Conservation (phyloP, 2,888 invertebrate genomes). For the Octonoba sinensis region DNA sequence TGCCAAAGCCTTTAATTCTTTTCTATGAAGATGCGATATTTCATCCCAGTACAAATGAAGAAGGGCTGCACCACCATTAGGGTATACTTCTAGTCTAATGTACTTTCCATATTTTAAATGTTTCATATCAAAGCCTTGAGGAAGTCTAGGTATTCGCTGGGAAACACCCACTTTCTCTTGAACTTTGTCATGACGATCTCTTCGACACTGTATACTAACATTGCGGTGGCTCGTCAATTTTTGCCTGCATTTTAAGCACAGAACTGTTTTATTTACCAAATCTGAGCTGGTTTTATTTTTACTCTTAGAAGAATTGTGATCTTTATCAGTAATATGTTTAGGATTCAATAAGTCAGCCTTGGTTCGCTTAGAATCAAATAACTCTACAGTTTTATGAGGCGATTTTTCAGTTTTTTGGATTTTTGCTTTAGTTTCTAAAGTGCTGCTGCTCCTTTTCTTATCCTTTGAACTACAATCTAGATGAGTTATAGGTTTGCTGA, state of each 20-base stretch:
- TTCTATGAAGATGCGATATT: slow-evolving; percentile 78
- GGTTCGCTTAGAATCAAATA: neutral
- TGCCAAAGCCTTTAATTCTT: slow-evolving; percentile 83
- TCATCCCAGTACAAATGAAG: slow-evolving; percentile 93
- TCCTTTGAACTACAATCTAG: neutral
- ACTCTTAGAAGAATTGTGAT: neutral
- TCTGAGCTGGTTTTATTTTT: slow-evolving; percentile 6
- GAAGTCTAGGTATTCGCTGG: slow-evolving; percentile 66
- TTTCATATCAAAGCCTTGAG: slow-evolving; percentile 65
- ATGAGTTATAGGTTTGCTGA: neutral
- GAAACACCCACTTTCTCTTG: slow-evolving; percentile 62
- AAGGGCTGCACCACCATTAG: slow-evolving; percentile 94
- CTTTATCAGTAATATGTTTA: slow-evolving; percentile 16
- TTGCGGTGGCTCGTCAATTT: slow-evolving; percentile 52
- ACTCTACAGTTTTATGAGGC: neutral
- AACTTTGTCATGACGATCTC: slow-evolving; percentile 56
- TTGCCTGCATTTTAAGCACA: slow-evolving; percentile 60
- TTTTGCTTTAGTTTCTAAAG: slow-evolving; percentile 31
- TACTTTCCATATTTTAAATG: slow-evolving; percentile 72
- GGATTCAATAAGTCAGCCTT: neutral
- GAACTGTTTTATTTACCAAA: slow-evolving; percentile 12
- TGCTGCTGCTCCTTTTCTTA: slow-evolving; percentile 11
- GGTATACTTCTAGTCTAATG: slow-evolving; percentile 90
- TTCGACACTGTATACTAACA: slow-evolving; percentile 64
- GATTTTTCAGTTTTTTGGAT: slow-evolving; percentile 6